These are phyloP conservation scores for Plusia festucae DNA, from an alignment of 2,888 invertebrate species.

Conservation along the genomic window DNA sequence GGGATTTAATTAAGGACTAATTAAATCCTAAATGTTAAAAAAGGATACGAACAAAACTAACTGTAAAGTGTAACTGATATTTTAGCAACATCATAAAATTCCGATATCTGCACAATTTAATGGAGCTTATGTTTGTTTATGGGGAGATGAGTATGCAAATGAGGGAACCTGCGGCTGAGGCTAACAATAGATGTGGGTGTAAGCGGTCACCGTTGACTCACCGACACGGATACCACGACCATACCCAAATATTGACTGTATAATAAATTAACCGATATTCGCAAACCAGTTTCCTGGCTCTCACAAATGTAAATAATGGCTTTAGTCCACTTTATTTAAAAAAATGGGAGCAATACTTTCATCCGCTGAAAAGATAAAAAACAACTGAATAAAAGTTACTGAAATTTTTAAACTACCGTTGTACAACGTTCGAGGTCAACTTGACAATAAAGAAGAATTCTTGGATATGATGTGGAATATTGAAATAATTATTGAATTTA, in stretches of 20 bases:
- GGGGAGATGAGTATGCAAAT: slow-evolving; percentile 70
- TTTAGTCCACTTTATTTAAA: slow-evolving; percentile 53
- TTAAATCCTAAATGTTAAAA: slow-evolving; percentile 5
- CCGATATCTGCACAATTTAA: slow-evolving; percentile 48
- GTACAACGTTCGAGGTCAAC: slow-evolving; percentile 62
- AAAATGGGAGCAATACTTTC: slow-evolving; percentile 55
- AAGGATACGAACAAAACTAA: slow-evolving; percentile 44
- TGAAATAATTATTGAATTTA: slow-evolving; percentile 27
- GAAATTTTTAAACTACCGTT: slow-evolving; percentile 67
- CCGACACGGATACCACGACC: slow-evolving; percentile 67
- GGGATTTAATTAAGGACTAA: slow-evolving; percentile 15
- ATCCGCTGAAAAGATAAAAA: slow-evolving; percentile 38
- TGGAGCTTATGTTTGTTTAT: slow-evolving; percentile 61
- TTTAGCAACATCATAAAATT: slow-evolving; percentile 56
- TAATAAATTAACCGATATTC: slow-evolving; percentile 69
- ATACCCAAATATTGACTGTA: slow-evolving; percentile 74
- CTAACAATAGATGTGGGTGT: slow-evolving; percentile 70
- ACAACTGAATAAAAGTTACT: slow-evolving; percentile 28
- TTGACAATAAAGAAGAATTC: slow-evolving; percentile 62
- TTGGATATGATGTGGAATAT: slow-evolving; percentile 54
- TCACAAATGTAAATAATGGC: slow-evolving; percentile 48
- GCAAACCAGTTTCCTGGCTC: slow-evolving; percentile 62
- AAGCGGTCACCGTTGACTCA: slow-evolving; percentile 74
- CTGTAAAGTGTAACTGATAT: slow-evolving; percentile 56
- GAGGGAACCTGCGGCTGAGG: slow-evolving; percentile 60